Percentiles rank a stretch among this genome's conserved stretches.
phyloP scores from a whole-genome alignment of 2,888 invertebrate genomes.

The Timema podura region DNA sequence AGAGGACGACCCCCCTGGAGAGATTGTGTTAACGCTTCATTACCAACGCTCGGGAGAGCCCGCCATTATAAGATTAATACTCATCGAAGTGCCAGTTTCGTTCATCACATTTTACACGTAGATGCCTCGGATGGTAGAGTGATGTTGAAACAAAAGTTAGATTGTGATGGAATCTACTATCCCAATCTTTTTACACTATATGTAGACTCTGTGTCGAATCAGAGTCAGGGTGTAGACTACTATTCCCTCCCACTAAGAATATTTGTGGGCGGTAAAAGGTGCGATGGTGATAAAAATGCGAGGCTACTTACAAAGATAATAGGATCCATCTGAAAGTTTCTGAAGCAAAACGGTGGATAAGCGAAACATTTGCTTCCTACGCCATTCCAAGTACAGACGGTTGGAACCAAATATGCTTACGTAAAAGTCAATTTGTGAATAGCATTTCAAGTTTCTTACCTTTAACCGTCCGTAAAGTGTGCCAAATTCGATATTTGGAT shows the following conservation, averaged over 20 bases:
- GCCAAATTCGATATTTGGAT: conserved; percentile 71
- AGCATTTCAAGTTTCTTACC: conserved; percentile 75
- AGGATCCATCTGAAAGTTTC: conserved; percentile 60
- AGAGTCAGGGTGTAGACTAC: conserved; percentile 62
- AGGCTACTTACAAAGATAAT: conserved; percentile 30
- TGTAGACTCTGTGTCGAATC: conserved; percentile 77
- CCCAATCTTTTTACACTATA: conserved; percentile 82
- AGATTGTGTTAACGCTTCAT: conserved; percentile 73
- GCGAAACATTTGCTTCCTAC: conserved; percentile 81
- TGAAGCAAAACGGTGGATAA: conserved; percentile 79
- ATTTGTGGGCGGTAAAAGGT: conserved; percentile 48
- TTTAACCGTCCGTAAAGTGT: conserved; percentile 65
- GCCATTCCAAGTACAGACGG: conserved; percentile 59
- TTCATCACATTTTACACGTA: conserved; percentile 70
- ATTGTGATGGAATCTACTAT: conserved; percentile 77
- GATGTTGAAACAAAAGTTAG: conserved; percentile 63
- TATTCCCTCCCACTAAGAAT: conserved; percentile 75
- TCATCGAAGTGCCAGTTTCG: conserved; percentile 78
- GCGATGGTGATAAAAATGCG: conserved; percentile 29
- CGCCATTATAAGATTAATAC: conserved; percentile 74
- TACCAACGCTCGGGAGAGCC: conserved; percentile 74
- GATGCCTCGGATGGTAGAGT: conserved; percentile 71
- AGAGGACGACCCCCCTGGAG: conserved; percentile 53
- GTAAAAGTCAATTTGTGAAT: conserved; percentile 74
- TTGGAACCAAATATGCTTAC: conserved; percentile 76